Base-by-base conservation (phyloP, 2,797 vertebrate species). In the Thalassophryne amazonica region DNA sequence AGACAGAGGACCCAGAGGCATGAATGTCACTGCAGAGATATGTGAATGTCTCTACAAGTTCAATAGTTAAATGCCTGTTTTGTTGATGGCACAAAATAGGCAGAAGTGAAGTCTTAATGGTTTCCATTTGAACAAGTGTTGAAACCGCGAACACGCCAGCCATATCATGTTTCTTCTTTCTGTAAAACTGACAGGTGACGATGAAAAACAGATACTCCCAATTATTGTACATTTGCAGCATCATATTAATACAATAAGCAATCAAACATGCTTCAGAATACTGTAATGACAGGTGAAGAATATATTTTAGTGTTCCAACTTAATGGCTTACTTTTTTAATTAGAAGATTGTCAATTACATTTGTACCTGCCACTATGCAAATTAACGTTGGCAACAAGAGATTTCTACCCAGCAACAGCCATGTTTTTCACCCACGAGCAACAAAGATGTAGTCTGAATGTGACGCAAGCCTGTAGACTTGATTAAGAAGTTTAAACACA, bases 321-420 rank as follows among this genome's bases (percentile, higher is more conserved):
- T 21, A 21, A 3, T 20, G 25, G 40, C 13, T 13, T 30, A 27
- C 43, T 56, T 63, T 72, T 64, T 74, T 73, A 54, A 64, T 56
- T 33, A 7, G 29, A 41, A 41, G n/a, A 19, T 25, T 65, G 59
- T 40, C 9, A 36, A 45, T 60, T 45, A 20, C 47, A 71, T 60
- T 31, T 14, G 28, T 39, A 57, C 14, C 34, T 48, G 47, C 19
- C 37, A 13, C 57, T 18, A 47, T 6, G 37, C 20, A 16, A 58
- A 58, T 46, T 45, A 50, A 5, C 36, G 57, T 35, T 11, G 46
- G 42, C 56, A 52, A 31, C 47, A 41, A 60, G 56, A 63, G 3
- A 22, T 20, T 61, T 80, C 78, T 80, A 70, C 82, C 85, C 75
- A 57, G 82, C 82, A 84, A 85, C 82, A 69, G 68, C 62, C 47